Percentiles rank a stretch among this genome's conserved stretches.
These are phyloP conservation scores for Pachyuromys duprasi DNA, from an alignment of 2,797 vertebrate species.

Conservation along the genomic window DNA sequence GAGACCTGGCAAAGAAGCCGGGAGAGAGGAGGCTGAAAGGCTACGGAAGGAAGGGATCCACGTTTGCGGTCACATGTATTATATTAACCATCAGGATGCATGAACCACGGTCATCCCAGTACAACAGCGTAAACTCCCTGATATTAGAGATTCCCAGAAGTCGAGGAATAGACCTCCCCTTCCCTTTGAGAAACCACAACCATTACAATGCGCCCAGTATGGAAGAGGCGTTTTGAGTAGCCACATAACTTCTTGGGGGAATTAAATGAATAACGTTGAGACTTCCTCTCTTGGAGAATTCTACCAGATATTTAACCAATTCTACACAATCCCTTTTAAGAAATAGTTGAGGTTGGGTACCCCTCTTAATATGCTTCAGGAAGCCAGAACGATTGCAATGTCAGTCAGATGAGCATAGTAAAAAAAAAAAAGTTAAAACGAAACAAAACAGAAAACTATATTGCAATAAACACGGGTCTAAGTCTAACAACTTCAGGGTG, in stretches of 20 bases:
- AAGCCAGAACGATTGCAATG: neutral
- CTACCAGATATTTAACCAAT: neutral
- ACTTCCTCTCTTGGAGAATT: neutral
- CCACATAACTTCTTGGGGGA: neutral
- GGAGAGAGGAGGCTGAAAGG: neutral
- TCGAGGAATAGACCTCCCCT: neutral
- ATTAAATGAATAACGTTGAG: neutral
- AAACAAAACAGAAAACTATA: neutral
- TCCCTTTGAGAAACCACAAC: neutral
- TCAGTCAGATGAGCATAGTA: neutral
- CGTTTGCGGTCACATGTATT: too few relatives aligned
- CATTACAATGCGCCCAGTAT: neutral
- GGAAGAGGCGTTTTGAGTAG: neutral
- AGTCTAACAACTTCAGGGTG: neutral
- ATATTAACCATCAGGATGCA: neutral
- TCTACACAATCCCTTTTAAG: neutral
- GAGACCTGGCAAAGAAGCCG: neutral
- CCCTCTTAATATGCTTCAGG: neutral
- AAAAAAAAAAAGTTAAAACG: too few relatives aligned
- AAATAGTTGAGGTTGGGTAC: neutral
- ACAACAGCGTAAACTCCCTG: too few relatives aligned
- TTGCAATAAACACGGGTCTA: neutral
- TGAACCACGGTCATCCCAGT: neutral
- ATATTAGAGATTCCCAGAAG: neutral
- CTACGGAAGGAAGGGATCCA: neutral